Evolutionary conservation across 2,113 vertebrate genomes (phyloP).

Genomic region (Esox niger): DNA sequence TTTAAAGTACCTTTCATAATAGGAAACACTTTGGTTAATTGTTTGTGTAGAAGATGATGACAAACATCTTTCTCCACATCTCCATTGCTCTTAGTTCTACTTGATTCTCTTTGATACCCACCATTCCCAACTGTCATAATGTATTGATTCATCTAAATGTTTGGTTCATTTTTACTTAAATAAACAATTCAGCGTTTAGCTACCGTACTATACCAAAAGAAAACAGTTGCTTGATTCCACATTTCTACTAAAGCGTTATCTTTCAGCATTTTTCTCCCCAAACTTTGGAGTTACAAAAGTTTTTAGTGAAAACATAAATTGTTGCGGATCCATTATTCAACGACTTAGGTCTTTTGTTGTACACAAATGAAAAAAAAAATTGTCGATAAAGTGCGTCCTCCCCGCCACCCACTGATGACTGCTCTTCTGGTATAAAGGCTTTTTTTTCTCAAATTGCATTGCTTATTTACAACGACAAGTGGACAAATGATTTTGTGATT

Average conservation of each 20-base stretch:
- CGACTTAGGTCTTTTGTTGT: not conserved
- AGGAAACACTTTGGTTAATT: not conserved
- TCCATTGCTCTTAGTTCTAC: too few relatives aligned
- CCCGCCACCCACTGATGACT: constrained; percentile 26
- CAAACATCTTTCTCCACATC: too few relatives aligned
- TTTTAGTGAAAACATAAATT: constrained; percentile 5
- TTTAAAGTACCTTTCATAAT: not conserved
- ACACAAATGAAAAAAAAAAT: too few relatives aligned
- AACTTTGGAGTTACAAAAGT: not conserved
- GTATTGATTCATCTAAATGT: too few relatives aligned
- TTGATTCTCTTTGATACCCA: too few relatives aligned
- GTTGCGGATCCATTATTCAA: constrained; percentile 27
- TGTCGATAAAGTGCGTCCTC: too few relatives aligned
- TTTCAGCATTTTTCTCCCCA: not conserved
- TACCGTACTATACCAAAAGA: too few relatives aligned
- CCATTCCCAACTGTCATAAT: too few relatives aligned
- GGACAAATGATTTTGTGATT: not conserved
- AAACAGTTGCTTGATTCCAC: too few relatives aligned
- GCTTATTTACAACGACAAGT: constrained; percentile 8
- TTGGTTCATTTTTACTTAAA: too few relatives aligned
- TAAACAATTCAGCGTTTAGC: too few relatives aligned
- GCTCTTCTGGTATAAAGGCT: constrained; percentile 14
- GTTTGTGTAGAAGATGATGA: not conserved
- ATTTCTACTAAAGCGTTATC: too few relatives aligned
- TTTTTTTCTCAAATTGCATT: constrained; percentile 32